Evolutionary conservation across 2,113 vertebrate species (phyloP).

Genomic region (Callorhinus ursinus): DNA sequence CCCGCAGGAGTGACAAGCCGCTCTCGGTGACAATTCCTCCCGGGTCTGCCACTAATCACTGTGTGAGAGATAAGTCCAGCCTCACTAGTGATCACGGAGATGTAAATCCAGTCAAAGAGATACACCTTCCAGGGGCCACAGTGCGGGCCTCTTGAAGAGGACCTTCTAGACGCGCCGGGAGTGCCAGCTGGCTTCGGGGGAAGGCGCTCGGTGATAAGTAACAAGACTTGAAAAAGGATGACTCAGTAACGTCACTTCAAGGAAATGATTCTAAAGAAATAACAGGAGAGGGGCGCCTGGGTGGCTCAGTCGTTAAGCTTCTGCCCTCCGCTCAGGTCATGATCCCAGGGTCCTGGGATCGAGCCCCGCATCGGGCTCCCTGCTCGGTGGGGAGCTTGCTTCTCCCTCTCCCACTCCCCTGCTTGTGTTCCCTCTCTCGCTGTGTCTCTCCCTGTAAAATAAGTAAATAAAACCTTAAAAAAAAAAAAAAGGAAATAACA

Average conservation of each 20-base stretch:
- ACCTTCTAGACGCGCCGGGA: background rate
- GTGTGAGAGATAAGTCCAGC: background rate
- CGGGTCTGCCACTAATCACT: background rate
- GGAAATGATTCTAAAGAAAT: constrained; percentile 41
- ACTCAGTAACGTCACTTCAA: constrained; percentile 49
- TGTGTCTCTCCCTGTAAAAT: no score
- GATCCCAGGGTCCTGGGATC: no score
- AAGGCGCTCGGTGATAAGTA: constrained; percentile 7
- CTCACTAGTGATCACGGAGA: background rate
- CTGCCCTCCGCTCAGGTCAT: no score
- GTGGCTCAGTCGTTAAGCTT: no score
- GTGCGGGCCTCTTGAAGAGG: background rate
- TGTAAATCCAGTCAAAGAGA: background rate
- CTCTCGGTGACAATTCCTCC: background rate
- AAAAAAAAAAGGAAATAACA: background rate
- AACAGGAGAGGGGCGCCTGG: background rate
- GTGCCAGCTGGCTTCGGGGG: background rate
- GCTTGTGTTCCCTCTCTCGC: no score
- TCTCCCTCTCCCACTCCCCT: no score
- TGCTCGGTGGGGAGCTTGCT: no score
- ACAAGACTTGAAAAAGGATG: background rate
- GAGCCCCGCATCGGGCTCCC: no score
- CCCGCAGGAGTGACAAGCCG: background rate
- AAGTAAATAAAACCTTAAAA: no score
- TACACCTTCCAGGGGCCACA: background rate